Evolutionary conservation across 2,113 vertebrate species (phyloP), one percentile per base, ranked within the genome.

Genomic region (Platichthys flesus): DNA sequence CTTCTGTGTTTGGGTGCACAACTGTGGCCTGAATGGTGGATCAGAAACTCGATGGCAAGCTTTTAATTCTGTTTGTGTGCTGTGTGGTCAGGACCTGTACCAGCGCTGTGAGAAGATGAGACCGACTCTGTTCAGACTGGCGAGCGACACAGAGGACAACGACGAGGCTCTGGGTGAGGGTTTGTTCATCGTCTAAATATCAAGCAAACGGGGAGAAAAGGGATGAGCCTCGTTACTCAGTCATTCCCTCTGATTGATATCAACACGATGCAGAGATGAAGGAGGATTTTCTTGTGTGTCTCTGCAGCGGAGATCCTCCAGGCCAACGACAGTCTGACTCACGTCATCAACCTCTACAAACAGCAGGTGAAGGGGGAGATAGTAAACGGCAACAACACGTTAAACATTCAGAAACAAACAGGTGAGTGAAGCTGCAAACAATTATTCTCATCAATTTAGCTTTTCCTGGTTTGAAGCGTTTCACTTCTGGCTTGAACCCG

Each of bases 51-150:
- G 14, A 21, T 45, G 12, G 15, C 9, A 9, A n/a, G 18, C 65
- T 18, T 51, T 47, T 45, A 13, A 47, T 0, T 0, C 2, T 6
- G n/a, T 5, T 4, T 79, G 23, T 83, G 40, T 69, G 59, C 6
- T 66, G 59, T 82, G 49, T 72, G 55, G 62, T 15, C 90, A 99
- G 98, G 98, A 99, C 70, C 82, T 99, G 78, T 99, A 98, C 90
- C 97, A 98, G 88, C 97, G 97, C 88, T 99, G 98, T 20, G 98
- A 99, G 91, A 97, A 97, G 83, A 97, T 99, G 98, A 96, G 98
- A 67, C 98, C 98, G 5, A 98, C 97, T 0, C 95, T 99, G 9
- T 99, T 99, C 92, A 94, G 97, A 47, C 93, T 99, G 5, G 98
- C 98, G 57, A 99, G 98, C 61, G 98, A 99, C 86, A 99, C 98